phyloP scores from a whole-genome alignment of 2,113 vertebrate species.

The Marmota monax region DNA sequence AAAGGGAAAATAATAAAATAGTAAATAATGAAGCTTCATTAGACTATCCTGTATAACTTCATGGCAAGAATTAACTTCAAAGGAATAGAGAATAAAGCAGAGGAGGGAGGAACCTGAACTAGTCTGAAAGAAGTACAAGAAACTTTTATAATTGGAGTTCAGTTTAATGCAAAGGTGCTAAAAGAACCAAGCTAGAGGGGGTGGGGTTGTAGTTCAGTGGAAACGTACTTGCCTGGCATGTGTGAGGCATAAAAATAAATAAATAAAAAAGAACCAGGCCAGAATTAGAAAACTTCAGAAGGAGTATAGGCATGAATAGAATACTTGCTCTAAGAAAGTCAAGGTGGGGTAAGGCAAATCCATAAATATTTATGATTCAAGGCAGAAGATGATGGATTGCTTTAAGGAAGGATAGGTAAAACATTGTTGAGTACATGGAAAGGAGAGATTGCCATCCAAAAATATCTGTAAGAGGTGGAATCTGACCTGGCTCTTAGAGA shows the following conservation, averaged over 20 bases:
- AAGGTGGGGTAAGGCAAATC: neutral
- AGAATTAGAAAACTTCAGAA: neutral
- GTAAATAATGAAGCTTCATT: neutral
- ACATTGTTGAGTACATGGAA: neutral
- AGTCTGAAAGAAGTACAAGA: neutral
- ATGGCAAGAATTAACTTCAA: constrained; percentile 20
- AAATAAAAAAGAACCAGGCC: neutral
- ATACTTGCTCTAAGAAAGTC: neutral
- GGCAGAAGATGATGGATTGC: neutral
- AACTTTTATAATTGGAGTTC: neutral
- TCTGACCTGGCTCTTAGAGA: neutral
- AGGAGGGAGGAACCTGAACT: neutral
- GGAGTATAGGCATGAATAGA: constrained; percentile 6
- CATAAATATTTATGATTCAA: neutral
- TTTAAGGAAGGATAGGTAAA: constrained; percentile 10
- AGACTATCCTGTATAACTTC: neutral
- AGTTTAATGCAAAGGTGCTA: neutral
- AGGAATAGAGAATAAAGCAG: neutral
- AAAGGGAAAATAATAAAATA: neutral
- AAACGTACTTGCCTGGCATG: too few species aligned
- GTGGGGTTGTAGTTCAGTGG: too few species aligned
- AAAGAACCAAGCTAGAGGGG: neutral
- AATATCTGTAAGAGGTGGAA: neutral
- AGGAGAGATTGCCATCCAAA: neutral
- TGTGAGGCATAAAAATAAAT: too few species aligned